Evolutionary conservation across 2,113 vertebrate genomes (phyloP).

Genomic region (Esox niger): DNA sequence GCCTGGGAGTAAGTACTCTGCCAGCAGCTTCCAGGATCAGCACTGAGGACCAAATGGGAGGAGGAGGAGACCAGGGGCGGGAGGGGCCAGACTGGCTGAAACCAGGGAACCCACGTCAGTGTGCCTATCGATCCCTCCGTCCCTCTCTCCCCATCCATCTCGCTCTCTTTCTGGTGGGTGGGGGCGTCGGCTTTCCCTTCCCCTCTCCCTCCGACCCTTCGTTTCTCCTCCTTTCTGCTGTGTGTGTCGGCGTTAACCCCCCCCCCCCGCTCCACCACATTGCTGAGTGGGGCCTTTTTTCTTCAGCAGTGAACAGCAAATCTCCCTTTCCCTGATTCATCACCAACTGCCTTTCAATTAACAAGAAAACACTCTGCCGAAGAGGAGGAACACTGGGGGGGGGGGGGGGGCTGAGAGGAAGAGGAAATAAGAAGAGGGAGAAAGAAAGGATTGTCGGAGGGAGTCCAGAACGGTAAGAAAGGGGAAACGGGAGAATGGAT

Average conservation of each 20-base stretch:
- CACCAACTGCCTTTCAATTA: constrained; percentile 51
- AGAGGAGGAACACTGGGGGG: not conserved
- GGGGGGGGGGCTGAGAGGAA: not conserved
- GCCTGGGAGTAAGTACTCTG: constrained; percentile 30
- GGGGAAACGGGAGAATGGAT: not conserved
- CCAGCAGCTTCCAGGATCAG: constrained; percentile 19
- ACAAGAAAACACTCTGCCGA: constrained; percentile 30
- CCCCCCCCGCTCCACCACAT: constrained; percentile 15
- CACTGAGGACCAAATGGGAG: constrained; percentile 17
- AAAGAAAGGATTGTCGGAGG: not conserved
- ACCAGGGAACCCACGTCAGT: not conserved
- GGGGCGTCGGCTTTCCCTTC: not conserved
- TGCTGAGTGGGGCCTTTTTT: constrained; percentile 33
- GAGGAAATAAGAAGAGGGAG: too few species aligned
- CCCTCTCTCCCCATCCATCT: not conserved
- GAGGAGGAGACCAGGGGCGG: constrained; percentile 1
- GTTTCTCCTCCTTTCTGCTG: constrained; percentile 27
- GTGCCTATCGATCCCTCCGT: not conserved
- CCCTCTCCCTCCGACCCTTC: constrained; percentile 27
- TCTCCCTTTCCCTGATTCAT: constrained; percentile 45
- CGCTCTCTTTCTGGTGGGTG: too few species aligned
- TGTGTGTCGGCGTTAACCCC: constrained; percentile 13
- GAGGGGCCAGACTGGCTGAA: not conserved
- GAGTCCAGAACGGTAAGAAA: not conserved
- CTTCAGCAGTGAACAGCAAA: constrained; percentile 34